Base-by-base conservation (phyloP, 1,140 invertebrate species). In the Myzus persicae region DNA sequence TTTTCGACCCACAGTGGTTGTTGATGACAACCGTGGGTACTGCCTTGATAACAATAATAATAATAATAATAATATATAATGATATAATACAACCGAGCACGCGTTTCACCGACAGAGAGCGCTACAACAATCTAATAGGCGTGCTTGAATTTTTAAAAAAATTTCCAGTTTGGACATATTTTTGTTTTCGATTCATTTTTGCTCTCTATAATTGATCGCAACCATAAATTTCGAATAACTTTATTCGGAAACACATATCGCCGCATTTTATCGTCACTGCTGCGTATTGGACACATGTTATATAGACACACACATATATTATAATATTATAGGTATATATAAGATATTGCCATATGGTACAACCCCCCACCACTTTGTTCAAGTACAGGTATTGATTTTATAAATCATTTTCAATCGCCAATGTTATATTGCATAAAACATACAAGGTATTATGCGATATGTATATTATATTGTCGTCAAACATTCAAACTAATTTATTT, bases 71-170 rank as follows among this genome's bases (percentile, higher is more conserved):
- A 42, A 42, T 24, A 42, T 11, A 31, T 40, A 14, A 31, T 31
- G 40, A 42, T 26, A 42, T 40, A 26, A 40, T 42, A 40, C 22
- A 44, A 42, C 2, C 26, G 26, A 31, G 11, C 26, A 8, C 84
- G 26, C 44, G 85, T 36, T 90, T 90, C n/a, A 90, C 51, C 51
- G 38, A 90, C 38, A 90, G 89, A 90, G 89, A 90, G 89, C 89
- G 89, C 89, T 90, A 90, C 36, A 22, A 59, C 20, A 59, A 54
- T 51, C 59, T 36, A 14, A n/a, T 31, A 38, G 36, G 11, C 36
- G 76, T 14, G 36, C 38, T 38, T n/a, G 1, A 67, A 31, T n/a
- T 31, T 31, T 26, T 8, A 9, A 36, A 82, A 22, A 2, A 36
- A 22, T 89, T 36, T 38, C 46, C 8, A 6, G n/a, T 36, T 48